Evolutionary conservation across 2,888 invertebrate genomes (phyloP).

Genomic region (Orgyia antiqua): DNA sequence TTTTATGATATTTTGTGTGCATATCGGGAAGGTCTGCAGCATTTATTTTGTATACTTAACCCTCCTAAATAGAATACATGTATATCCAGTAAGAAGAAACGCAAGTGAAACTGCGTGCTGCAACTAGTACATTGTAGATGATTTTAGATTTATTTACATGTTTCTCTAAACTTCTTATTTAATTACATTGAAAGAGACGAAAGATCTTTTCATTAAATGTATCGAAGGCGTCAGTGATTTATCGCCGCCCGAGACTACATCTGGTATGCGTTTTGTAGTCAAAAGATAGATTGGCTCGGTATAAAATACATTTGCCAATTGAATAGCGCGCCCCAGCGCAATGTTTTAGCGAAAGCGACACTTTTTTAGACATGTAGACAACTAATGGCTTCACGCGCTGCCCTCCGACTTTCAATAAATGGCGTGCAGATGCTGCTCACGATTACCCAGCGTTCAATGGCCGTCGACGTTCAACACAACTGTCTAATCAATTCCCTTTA

Average conservation of each 20-base stretch:
- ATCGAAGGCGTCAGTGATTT: conserved; percentile 66
- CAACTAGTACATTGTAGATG: too few relatives aligned
- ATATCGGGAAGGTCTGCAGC: too few relatives aligned
- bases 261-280: conserved; percentile 70
- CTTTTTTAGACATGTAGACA: conserved; percentile 63
- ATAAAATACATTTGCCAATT: conserved; percentile 74
- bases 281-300: conserved; percentile 69
- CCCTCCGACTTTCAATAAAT: conserved; percentile 69
- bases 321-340: conserved; percentile 61
- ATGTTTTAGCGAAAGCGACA: conserved; percentile 70
- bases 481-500: conserved; percentile 50
- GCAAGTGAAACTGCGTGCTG: too few relatives aligned
- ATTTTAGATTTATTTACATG: too few relatives aligned
- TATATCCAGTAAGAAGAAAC: too few relatives aligned
- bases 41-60: too few relatives aligned
- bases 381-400: conserved; percentile 70
- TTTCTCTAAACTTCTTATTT: too few relatives aligned
- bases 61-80: too few relatives aligned
- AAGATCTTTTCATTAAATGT: conserved; percentile 71
- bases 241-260: conserved; percentile 68
- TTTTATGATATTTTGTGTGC: too few relatives aligned
- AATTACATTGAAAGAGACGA: too few relatives aligned
- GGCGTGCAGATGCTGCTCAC: conserved; percentile 28
- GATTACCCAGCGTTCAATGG: conserved; percentile 2
- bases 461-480: conserved; percentile 20